phyloP scores from a whole-genome alignment of 2,113 vertebrate genomes.

The Centropus unirufus region DNA sequence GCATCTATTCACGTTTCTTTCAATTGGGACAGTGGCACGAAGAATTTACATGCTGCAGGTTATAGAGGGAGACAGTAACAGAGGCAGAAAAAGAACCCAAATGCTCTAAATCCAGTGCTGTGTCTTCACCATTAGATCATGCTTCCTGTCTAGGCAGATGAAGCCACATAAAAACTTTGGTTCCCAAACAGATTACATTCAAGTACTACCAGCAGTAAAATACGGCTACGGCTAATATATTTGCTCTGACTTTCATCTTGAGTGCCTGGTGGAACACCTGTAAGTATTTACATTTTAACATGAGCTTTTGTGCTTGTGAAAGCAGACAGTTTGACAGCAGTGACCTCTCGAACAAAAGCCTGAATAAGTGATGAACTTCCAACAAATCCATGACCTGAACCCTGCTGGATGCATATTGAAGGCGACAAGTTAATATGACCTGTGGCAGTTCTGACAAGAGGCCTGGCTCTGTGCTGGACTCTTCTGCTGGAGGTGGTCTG shows the following conservation, averaged over 20 bases:
- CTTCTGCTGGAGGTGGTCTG: background rate
- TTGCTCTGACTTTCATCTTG: slow-evolving; percentile 65
- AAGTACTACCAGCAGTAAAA: slow-evolving; percentile 36
- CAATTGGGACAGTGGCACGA: background rate
- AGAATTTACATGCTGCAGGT: slow-evolving; percentile 19
- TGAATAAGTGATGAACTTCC: slow-evolving; percentile 69
- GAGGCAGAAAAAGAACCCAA: slow-evolving; percentile 9
- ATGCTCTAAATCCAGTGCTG: background rate
- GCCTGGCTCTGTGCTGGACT: background rate
- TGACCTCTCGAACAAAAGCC: slow-evolving; percentile 64
- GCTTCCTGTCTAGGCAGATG: slow-evolving; percentile 44
- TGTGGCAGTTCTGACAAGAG: background rate
- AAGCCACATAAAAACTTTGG: slow-evolving; percentile 15
- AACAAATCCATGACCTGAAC: slow-evolving; percentile 66
- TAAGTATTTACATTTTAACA: slow-evolving; percentile 70
- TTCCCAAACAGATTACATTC: slow-evolving; percentile 47
- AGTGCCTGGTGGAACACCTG: slow-evolving; percentile 66
- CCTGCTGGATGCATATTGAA: slow-evolving; percentile 55
- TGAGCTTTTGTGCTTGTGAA: slow-evolving; percentile 66
- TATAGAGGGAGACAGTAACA: background rate
- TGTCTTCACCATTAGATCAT: slow-evolving; percentile 9
- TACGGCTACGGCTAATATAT: slow-evolving; percentile 34
- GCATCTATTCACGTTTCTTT: background rate
- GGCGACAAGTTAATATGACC: slow-evolving; percentile 54
- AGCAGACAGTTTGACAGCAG: slow-evolving; percentile 62